phyloP scores from a whole-genome alignment of 2,888 invertebrate genomes.

The Zeuzera pyrina region DNA sequence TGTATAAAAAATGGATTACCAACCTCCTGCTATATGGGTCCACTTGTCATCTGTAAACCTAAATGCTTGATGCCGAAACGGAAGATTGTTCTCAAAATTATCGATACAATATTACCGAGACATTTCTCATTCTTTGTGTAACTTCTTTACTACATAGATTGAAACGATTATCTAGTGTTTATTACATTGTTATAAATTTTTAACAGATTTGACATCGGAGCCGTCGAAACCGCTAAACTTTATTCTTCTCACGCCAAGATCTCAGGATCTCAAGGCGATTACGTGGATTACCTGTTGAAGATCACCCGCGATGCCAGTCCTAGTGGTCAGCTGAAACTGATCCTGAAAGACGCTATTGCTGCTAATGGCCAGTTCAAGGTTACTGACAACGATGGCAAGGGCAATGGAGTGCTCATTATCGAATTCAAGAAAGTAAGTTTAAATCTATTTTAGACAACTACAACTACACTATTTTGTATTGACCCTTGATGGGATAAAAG shows the following conservation, averaged over 20 bases:
- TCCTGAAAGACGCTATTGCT: constrained; percentile 73
- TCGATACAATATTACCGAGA: no score
- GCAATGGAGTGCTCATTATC: constrained; percentile 72
- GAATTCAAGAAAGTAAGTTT: constrained; percentile 71
- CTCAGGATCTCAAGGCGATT: constrained; percentile 49
- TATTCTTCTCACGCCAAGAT: constrained; percentile 71
- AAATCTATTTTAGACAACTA: no score
- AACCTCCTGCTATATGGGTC: no score
- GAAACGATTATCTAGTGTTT: no score
- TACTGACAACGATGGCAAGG: constrained; percentile 76
- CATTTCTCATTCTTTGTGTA: no score
- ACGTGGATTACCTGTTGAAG: constrained; percentile 72
- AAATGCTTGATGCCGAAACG: no score
- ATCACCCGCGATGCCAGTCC: constrained; percentile 45
- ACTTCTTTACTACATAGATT: no score
- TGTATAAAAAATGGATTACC: no score
- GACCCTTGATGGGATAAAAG: no score
- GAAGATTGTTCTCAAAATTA: no score
- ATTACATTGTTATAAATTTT: constrained; percentile 1
- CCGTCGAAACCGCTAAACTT: constrained; percentile 47
- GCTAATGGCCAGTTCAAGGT: constrained; percentile 76
- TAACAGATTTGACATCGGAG: constrained; percentile 57
- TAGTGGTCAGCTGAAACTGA: constrained; percentile 68
- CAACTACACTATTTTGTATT: no score
- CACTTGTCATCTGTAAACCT: no score